Base-by-base conservation (phyloP, 2,888 invertebrate species). In the Ennomos fuscantarius region DNA sequence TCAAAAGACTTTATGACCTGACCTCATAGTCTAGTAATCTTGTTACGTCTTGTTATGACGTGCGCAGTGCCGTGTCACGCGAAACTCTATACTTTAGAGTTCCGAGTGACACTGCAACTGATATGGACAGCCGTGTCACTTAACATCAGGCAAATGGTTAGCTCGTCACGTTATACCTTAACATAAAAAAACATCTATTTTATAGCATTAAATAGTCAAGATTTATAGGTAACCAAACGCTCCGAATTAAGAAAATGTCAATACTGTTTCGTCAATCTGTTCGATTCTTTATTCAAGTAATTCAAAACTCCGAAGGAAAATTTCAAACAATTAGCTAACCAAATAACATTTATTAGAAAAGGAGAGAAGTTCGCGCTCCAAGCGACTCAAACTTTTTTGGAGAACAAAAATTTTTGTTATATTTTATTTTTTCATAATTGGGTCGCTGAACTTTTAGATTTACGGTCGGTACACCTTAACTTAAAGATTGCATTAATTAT, bases 401-500 rank as follows among this genome's bases (percentile, higher is more conserved):
- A 13, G 53, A 48, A 45, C 33, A 49, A 58, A 55, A 62, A 64
- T 57, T 55, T 46, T 47, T 57, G 44, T 34, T 40, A 40, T 52
- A 48, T 51, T 67, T 59, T 61, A 60, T 65, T 66, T 56, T 50
- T 46, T 46, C 58, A 40, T 66, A 69, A 68, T 63, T 68, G 65
- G 68, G 65, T 69, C 69, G 61, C 36, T 13, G 31, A 62, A 61
- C 58, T 62, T 67, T 60, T 10, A 48, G 55, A 61, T 59, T 55
- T 60, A 60, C 56, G 59, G 64, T 50, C 46, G 49, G 53, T 56
- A 61, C 47, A 57, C 58, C 60, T 66, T 52, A 53, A 53, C 62
- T 60, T 41, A 56, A 54, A 34, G 11, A 62, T 55, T 63, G 58
- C 55, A 65, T 68, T 65, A 66, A 68, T 70, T 62, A 66, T 64